Base-by-base conservation (phyloP, 1,140 invertebrate species). In the Drosophila nannoptera region DNA sequence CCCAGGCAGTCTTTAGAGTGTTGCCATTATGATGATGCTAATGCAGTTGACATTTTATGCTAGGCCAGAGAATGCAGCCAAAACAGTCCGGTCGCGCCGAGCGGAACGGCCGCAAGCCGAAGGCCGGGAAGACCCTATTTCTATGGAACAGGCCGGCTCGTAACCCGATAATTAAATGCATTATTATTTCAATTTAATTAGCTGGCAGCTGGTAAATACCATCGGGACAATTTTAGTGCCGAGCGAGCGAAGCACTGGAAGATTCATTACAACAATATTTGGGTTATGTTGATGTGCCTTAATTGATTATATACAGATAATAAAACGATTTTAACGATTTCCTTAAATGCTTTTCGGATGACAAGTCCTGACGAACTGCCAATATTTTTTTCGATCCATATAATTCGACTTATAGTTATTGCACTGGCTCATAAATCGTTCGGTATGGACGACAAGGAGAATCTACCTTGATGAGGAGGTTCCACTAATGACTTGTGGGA, bases 41-140 rank as follows among this genome's bases (percentile, higher is more conserved):
- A 82, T 82, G 78, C 78, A 82, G 78, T 82, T 82, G 78, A 82
- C 78, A 82, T 77, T 81, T 81, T 77, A 82, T 82, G 78, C 59
- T 69, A 64, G 33, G 29, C 31, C 48, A 45, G 55, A 52, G 46
- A 82, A 73, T 66, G 72, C 69, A 60, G 22, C 7, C 69, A 16
- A 52, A 56, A 36, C 32, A 52, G 32, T 32, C 12, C 7, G 6
- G 7, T 16, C 22, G n/a, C 6, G 16, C 16, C n/a, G 33, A 49
- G 16, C 4, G 14, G 43, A 46, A 14, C n/a, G 11, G 38, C 12
- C 3, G 35, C 43, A 50, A 63, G 33, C 43, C 52, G 35, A 65
- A 60, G 33, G 32, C 40, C 6, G 45, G 56, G 56, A 42, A 35
- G 14, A 36, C 42, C 56, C 56, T 29, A 46, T 35, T 29, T 12